Percentiles rank a stretch among this genome's conserved stretches.
Evolutionary conservation across 2,113 vertebrate genomes (phyloP).

Genomic region (Peromyscus polionotus): DNA sequence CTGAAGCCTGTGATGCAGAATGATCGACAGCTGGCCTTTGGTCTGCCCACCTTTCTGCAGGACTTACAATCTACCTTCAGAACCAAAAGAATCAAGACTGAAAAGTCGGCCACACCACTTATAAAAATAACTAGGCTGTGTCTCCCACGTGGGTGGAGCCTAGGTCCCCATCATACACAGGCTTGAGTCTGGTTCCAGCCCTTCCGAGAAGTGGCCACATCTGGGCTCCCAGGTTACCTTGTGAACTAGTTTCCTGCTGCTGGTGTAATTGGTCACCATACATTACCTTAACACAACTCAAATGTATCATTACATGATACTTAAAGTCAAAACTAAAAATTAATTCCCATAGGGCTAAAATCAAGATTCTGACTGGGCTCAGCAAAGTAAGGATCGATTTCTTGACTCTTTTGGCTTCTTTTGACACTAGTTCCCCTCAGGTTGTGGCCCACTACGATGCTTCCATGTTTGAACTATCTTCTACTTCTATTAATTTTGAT

Average conservation of each 20-base stretch:
- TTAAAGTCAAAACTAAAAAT: constrained; percentile 20
- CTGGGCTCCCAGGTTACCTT: not conserved
- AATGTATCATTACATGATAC: not conserved
- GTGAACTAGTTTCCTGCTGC: not conserved
- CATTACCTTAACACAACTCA: not conserved
- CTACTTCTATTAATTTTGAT: not conserved
- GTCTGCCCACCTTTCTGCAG: not conserved
- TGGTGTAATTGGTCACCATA: not conserved
- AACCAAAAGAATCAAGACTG: constrained; percentile 3
- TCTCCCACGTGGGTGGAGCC: not conserved
- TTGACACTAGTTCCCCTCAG: not conserved
- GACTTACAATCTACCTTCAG: not conserved
- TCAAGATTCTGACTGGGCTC: not conserved
- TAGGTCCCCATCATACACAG: not conserved
- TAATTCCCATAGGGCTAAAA: not conserved
- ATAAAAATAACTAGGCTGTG: not conserved
- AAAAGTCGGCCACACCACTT: not conserved
- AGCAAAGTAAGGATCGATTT: not conserved
- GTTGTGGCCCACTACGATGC: not conserved
- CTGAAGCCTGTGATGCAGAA: not conserved
- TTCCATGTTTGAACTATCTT: not conserved
- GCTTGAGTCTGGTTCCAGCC: not conserved
- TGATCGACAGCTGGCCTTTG: not conserved
- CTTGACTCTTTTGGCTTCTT: not conserved
- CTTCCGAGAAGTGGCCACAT: not conserved